A percentile compares a stretch with the other conserved stretches of the same genome.
Conservation (phyloP, 2,797 vertebrate species). For the Anas bernieri region DNA sequence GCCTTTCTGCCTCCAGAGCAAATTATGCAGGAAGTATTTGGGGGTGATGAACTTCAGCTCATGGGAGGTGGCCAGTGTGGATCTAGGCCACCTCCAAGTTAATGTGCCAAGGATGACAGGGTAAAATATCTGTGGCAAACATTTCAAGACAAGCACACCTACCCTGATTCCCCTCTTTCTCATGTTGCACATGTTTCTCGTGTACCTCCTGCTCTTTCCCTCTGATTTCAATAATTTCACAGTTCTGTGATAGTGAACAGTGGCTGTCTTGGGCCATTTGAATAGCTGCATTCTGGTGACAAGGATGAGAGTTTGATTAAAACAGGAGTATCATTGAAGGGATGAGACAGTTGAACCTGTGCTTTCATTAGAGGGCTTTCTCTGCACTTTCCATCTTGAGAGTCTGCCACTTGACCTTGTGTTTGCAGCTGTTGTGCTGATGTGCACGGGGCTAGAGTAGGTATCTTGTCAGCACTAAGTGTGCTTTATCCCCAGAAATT, state of each 20-base stretch:
- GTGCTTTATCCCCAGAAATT: not conserved
- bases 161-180: not conserved
- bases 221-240: too few relatives aligned
- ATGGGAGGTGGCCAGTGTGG: not conserved
- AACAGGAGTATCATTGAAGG: not conserved
- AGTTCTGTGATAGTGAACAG: not conserved
- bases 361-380: constrained; percentile 19
- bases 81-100: not conserved
- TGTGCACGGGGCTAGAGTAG: not conserved
- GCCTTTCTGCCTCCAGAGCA: not conserved
- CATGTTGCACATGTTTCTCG: not conserved
- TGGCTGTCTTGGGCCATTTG: not conserved
- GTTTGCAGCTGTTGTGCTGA: not conserved
- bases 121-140: not conserved
- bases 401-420: not conserved
- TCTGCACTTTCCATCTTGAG: not conserved
- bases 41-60: not conserved
- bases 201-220: not conserved
- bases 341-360: not conserved
- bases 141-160: not conserved
- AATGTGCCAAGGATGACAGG: not conserved
- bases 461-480: not conserved
- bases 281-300: not conserved
- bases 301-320: not conserved
- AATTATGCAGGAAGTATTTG: not conserved